These are phyloP conservation scores for Garra rufa DNA, from an alignment of 2,113 vertebrate species.

Conservation along the genomic window DNA sequence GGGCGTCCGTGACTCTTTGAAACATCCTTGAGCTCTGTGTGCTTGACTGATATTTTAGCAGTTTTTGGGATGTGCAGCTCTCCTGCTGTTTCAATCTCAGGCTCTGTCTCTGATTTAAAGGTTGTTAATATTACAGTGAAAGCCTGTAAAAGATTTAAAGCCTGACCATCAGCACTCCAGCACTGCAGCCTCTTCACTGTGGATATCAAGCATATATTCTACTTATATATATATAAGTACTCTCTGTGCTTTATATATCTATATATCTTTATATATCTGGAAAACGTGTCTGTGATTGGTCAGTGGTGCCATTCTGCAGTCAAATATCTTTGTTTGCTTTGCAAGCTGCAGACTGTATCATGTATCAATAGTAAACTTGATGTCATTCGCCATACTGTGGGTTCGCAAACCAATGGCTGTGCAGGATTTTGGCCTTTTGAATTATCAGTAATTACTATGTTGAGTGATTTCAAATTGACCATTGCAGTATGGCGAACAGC, in stretches of 20 bases:
- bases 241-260: no score
- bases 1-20: neutral
- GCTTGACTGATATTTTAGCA: neutral
- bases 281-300: neutral
- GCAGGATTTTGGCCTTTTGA: no score
- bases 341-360: no score
- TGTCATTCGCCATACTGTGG: no score
- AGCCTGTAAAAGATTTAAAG: conserved; percentile 68
- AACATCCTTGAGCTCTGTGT: neutral
- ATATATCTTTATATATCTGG: no score
- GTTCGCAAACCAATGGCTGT: no score
- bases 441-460: no score
- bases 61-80: neutral
- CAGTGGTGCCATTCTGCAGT: neutral
- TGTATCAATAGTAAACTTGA: no score
- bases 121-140: conserved; percentile 67
- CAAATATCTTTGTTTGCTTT: neutral
- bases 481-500: no score
- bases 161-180: conserved; percentile 42
- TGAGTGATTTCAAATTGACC: no score
- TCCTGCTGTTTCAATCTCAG: neutral
- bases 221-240: no score
- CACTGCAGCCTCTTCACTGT: conserved; percentile 51
- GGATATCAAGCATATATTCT: neutral
- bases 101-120: conserved; percentile 61